These are phyloP conservation scores for Drosophila gaucha DNA, from an alignment of 2,888 invertebrate species.

Conservation along the genomic window DNA sequence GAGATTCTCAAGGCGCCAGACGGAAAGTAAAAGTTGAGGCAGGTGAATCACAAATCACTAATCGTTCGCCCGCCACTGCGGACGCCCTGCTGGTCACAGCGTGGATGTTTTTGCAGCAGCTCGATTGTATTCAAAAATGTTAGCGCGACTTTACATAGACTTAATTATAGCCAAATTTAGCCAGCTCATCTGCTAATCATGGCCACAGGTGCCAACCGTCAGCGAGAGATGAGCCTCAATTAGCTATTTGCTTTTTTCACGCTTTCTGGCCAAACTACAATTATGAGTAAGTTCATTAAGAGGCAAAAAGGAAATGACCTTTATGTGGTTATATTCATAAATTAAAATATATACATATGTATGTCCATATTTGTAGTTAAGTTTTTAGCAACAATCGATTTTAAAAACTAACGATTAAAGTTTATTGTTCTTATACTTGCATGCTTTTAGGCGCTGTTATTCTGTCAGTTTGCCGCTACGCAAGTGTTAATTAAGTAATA, in stretches of 20 bases:
- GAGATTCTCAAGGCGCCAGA: constrained; percentile 59
- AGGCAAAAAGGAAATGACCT: background rate
- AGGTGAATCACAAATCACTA: constrained; percentile 35
- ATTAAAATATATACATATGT: background rate
- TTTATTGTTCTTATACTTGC: constrained; percentile 1
- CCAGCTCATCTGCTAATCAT: constrained; percentile 28
- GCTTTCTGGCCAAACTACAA: background rate
- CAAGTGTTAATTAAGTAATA: no score
- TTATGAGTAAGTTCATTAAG: background rate
- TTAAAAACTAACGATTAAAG: background rate
- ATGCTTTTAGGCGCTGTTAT: constrained; percentile 17
- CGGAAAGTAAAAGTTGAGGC: constrained; percentile 64
- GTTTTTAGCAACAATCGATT: background rate
- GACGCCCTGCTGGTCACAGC: constrained; percentile 43
- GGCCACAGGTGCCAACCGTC: no score
- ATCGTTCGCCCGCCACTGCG: constrained; percentile 19
- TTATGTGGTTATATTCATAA: background rate
- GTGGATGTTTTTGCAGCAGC: constrained; percentile 23
- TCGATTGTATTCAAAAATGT: constrained; percentile 21
- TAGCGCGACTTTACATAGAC: constrained; percentile 28
- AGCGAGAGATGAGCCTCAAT: constrained; percentile 16
- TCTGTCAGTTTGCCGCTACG: background rate
- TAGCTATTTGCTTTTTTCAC: constrained; percentile 7
- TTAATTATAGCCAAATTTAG: constrained; percentile 38
- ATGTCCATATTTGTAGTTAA: background rate